Percentiles rank a stretch among this genome's conserved stretches.
Evolutionary conservation across 2,113 vertebrate species (phyloP).

Genomic region (Lepus americanus): DNA sequence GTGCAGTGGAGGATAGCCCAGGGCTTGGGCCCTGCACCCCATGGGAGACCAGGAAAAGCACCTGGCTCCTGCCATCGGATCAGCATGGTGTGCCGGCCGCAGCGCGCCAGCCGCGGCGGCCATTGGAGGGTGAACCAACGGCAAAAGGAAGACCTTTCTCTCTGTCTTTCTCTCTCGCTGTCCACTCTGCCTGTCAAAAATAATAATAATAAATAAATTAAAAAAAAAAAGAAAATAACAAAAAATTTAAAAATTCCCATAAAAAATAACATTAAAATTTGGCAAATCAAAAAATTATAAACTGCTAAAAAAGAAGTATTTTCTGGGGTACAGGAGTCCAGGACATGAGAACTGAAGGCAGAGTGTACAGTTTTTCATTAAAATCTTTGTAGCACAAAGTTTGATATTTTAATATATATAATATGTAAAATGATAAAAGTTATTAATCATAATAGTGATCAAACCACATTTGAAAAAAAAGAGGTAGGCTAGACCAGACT

Average conservation of each 20-base stretch:
- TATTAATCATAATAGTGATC: background rate
- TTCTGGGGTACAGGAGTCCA: background rate
- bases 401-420: background rate
- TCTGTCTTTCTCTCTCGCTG: no score
- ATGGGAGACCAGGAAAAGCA: no score
- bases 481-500: background rate
- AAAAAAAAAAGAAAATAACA: background rate
- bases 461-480: conserved; percentile 2
- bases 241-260: background rate
- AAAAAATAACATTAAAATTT: background rate
- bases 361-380: background rate
- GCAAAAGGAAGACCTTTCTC: no score
- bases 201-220: no score
- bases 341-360: background rate
- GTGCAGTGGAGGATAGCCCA: no score
- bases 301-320: background rate
- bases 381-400: background rate
- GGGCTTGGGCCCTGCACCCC: no score
- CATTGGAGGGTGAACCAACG: no score
- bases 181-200: no score
- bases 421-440: background rate
- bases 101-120: no score
- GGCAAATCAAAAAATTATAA: conserved; percentile 21
- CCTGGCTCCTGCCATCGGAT: no score
- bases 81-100: no score